Percentiles rank a stretch among this genome's conserved stretches.
Conservation (phyloP, 2,113 vertebrate species). For the Hymenochirus boettgeri region DNA sequence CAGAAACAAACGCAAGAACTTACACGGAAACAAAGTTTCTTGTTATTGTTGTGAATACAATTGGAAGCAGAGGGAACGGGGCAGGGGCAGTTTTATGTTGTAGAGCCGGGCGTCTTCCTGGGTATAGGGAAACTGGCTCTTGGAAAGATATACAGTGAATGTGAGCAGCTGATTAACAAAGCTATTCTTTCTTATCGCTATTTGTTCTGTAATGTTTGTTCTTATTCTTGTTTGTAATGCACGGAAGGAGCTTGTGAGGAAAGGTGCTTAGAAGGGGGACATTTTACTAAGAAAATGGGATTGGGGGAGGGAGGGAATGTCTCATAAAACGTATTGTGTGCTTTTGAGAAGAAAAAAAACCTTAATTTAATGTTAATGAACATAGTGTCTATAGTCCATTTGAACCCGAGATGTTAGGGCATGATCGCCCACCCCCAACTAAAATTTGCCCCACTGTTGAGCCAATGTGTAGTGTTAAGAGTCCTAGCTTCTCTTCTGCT, state of each 20-base stretch:
- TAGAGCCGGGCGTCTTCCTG: conserved; percentile 31
- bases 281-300: conserved; percentile 27
- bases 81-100: conserved; percentile 32
- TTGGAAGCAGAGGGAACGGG: conserved; percentile 29
- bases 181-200: conserved; percentile 25
- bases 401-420: no score
- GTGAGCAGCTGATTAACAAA: conserved; percentile 24
- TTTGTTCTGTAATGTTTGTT: conserved; percentile 17
- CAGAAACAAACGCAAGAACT: conserved; percentile 26
- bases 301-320: conserved; percentile 32
- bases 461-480: no score
- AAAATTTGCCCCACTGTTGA: no score
- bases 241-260: conserved; percentile 37
- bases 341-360: not conserved
- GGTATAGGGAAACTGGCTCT: conserved; percentile 32
- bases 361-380: no score
- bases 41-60: conserved; percentile 43
- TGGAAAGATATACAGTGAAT: conserved; percentile 34
- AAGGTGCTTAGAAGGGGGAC: conserved; percentile 30
- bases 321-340: conserved; percentile 34
- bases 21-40: conserved; percentile 40
- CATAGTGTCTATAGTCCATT: no score
- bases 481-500: no score
- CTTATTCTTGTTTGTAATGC: conserved; percentile 40
- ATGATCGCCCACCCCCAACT: no score